Percentiles rank a stretch among this genome's conserved stretches.
These are phyloP conservation scores for Nemoura dubitans DNA, from an alignment of 2,888 invertebrate species.

Conservation along the genomic window DNA sequence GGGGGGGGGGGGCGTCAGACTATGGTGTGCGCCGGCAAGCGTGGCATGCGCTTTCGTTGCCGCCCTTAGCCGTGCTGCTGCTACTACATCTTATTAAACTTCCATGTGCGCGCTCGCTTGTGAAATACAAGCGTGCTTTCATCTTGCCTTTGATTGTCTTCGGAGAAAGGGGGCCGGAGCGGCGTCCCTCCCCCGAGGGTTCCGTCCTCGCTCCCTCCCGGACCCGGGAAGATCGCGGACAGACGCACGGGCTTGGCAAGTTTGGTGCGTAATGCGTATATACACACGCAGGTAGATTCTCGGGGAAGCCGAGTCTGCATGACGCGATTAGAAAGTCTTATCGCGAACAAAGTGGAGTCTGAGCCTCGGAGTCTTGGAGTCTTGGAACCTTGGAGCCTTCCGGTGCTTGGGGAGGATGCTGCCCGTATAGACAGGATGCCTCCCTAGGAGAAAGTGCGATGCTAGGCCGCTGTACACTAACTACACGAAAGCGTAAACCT, in stretches of 20 bases:
- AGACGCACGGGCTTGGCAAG: neutral
- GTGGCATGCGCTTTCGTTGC: neutral
- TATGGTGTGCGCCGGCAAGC: neutral
- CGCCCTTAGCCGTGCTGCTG: neutral
- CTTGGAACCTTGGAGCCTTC: no score
- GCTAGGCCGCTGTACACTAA: no score
- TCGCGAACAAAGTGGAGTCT: neutral
- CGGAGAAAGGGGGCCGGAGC: neutral
- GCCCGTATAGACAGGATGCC: no score
- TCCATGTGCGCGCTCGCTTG: slow-evolving; percentile 21
- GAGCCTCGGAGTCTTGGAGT: neutral
- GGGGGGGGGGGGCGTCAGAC: neutral
- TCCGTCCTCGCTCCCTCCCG: no score
- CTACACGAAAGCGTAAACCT: no score
- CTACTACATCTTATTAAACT: slow-evolving; percentile 34
- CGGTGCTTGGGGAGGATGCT: no score
- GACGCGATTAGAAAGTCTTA: neutral
- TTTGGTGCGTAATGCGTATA: neutral
- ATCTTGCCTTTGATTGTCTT: neutral
- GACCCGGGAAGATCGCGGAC: neutral
- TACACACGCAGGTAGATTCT: no score
- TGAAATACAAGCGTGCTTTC: slow-evolving; percentile 22
- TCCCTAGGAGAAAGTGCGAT: no score
- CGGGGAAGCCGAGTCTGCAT: neutral
- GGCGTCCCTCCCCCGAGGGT: no score